Evolutionary conservation across 2,113 vertebrate species (phyloP).

Genomic region (Oenanthe melanoleuca): DNA sequence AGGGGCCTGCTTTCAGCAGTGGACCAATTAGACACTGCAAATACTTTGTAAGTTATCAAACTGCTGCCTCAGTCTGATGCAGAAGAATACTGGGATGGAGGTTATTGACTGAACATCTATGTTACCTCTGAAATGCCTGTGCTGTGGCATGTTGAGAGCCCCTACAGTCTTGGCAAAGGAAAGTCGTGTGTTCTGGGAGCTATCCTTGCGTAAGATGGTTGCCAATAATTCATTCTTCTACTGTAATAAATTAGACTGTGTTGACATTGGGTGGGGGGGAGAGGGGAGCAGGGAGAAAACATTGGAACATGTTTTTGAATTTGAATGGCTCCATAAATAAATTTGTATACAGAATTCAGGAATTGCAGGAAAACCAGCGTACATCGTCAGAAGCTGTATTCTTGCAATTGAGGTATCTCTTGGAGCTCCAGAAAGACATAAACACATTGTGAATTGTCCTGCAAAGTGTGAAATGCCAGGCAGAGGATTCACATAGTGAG

Average conservation of each 20-base stretch:
- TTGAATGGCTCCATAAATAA: neutral
- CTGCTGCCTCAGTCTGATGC: neutral
- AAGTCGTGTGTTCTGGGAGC: neutral
- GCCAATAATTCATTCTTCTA: neutral
- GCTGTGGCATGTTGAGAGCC: neutral
- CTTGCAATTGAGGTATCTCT: neutral
- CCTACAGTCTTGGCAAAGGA: neutral
- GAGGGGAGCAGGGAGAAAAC: neutral
- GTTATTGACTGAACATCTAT: neutral
- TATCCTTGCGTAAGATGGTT: neutral
- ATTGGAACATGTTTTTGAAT: neutral
- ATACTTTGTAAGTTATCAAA: neutral
- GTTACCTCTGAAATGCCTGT: neutral
- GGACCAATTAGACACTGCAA: neutral
- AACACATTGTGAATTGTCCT: neutral
- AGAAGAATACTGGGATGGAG: neutral
- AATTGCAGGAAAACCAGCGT: neutral
- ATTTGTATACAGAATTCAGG: neutral
- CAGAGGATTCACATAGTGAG: neutral
- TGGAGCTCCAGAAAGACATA: neutral
- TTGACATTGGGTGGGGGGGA: fast-evolving
- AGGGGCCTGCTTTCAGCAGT: neutral
- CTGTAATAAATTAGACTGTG: neutral
- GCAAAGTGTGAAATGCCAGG: neutral
- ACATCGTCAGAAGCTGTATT: neutral